Conservation (phyloP, 2,797 vertebrate genomes). For the Podargus strigoides region DNA sequence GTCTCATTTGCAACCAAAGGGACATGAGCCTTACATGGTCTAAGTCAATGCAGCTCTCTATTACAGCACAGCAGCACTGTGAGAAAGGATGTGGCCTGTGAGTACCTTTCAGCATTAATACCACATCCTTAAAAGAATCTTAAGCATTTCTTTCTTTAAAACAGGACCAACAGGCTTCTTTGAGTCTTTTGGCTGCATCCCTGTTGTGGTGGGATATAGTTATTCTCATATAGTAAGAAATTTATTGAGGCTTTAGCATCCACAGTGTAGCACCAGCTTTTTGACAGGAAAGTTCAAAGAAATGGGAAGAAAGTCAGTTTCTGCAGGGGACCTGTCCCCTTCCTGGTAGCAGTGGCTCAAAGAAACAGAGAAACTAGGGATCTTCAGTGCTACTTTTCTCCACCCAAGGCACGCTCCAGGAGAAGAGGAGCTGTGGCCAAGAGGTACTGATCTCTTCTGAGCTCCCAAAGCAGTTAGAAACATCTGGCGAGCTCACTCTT, state of each 20-base stretch:
- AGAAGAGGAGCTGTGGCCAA: neutral
- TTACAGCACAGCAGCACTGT: neutral
- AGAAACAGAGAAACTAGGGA: neutral
- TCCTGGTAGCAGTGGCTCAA: neutral
- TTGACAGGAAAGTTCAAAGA: neutral
- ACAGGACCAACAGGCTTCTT: neutral
- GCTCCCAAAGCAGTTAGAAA: neutral
- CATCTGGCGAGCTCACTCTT: neutral
- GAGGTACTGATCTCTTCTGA: neutral
- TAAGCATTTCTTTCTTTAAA: neutral
- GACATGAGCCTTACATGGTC: neutral
- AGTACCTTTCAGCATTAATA: neutral
- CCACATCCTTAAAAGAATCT: neutral
- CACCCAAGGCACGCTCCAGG: neutral
- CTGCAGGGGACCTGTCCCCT: neutral
- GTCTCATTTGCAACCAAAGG: neutral
- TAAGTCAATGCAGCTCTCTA: neutral
- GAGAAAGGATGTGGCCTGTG: neutral
- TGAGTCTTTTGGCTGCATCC: neutral
- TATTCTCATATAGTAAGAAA: neutral
- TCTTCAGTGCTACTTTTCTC: neutral
- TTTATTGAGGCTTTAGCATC: neutral
- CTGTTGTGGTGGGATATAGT: neutral
- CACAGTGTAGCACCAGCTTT: neutral
- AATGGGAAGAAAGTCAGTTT: neutral